phyloP scores from a whole-genome alignment of 2,888 invertebrate species.

The Ceratothoa steindachneri region DNA sequence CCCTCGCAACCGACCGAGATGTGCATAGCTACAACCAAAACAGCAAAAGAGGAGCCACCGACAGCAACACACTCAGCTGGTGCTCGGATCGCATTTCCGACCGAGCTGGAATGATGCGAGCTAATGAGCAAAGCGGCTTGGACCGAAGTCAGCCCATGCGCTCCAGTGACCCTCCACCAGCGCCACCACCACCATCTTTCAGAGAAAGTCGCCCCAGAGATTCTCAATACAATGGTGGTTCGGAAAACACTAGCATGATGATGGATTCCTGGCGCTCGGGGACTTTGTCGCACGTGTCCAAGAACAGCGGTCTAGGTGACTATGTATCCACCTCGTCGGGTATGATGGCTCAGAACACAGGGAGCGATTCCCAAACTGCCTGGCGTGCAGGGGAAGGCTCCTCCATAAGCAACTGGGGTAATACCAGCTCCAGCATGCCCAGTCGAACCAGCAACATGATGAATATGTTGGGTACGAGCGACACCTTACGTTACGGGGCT shows the following conservation, averaged over 20 bases:
- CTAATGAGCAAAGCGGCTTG: background rate
- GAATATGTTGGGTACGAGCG: background rate
- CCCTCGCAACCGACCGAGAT: background rate
- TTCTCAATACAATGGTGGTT: background rate
- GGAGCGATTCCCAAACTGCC: background rate
- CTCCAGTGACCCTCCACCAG: background rate
- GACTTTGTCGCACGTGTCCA: background rate
- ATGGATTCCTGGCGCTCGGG: background rate
- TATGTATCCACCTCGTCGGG: background rate
- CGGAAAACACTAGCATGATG: background rate
- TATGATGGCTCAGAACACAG: background rate
- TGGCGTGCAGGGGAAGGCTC: background rate
- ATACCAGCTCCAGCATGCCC: background rate
- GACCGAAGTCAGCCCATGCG: background rate
- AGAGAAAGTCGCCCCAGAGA: slow-evolving; percentile 2
- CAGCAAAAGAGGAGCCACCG: background rate
- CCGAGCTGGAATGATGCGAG: too few species aligned
- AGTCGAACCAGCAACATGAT: background rate
- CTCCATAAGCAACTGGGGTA: background rate
- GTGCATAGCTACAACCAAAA: background rate
- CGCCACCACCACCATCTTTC: background rate
- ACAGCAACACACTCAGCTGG: too few species aligned
- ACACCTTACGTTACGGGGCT: background rate
- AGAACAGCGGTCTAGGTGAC: background rate
- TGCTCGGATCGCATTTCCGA: too few species aligned